These are phyloP conservation scores for Euura saliciscinereae DNA, from an alignment of 1,140 invertebrate species.

Conservation along the genomic window DNA sequence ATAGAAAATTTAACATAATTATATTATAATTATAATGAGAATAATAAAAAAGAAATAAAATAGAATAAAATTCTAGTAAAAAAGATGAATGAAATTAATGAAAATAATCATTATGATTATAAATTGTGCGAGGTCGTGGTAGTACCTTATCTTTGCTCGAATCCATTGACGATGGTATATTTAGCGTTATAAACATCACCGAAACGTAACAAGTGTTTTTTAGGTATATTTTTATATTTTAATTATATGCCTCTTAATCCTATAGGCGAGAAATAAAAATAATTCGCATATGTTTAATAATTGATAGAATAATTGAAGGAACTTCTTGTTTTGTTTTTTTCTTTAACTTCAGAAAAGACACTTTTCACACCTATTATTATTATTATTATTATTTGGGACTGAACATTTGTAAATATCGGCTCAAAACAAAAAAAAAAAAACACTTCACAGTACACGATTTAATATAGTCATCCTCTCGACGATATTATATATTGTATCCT, in stretches of 20 bases:
- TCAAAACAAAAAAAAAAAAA: background rate
- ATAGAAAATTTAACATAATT: too few species aligned
- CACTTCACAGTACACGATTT: too few species aligned
- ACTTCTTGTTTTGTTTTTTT: background rate
- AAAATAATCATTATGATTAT: too few species aligned
- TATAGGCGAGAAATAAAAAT: background rate
- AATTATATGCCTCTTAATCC: background rate
- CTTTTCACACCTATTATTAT: background rate
- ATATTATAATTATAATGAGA: too few species aligned
- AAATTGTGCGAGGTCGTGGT: background rate
- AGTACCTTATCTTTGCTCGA: background rate
- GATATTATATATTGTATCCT: background rate
- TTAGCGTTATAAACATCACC: too few species aligned
- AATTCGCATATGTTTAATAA: background rate
- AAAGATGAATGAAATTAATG: too few species aligned
- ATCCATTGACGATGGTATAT: background rate
- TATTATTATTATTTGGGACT: background rate
- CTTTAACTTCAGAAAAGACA: background rate
- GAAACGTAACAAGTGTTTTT: too few species aligned
- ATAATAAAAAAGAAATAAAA: too few species aligned
- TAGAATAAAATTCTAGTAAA: too few species aligned
- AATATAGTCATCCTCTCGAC: too few species aligned
- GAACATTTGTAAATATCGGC: background rate
- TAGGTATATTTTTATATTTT: background rate
- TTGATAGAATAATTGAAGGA: too few species aligned